phyloP scores from a whole-genome alignment of 2,113 vertebrate genomes.

The Lagenorhynchus albirostris region DNA sequence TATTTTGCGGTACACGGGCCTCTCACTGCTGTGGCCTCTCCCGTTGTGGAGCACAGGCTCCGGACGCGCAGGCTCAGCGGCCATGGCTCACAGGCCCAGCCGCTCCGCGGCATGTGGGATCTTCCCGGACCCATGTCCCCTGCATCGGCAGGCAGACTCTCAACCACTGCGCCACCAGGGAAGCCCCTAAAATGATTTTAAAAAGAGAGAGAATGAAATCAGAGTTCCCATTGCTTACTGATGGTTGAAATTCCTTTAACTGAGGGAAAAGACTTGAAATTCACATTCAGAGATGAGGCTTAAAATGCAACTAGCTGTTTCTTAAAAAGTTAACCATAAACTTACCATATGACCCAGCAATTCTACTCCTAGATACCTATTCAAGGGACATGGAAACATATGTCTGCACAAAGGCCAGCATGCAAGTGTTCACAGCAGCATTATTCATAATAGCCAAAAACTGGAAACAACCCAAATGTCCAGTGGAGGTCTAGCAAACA shows the following conservation, averaged over 20 bases:
- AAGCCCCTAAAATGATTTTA: too few species aligned
- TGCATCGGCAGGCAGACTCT: too few species aligned
- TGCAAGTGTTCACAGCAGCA: background rate
- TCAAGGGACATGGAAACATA: background rate
- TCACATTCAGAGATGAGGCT: background rate
- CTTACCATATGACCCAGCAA: background rate
- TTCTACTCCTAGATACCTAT: background rate
- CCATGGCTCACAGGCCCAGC: too few species aligned
- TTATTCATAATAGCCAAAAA: background rate
- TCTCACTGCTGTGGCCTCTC: too few species aligned
- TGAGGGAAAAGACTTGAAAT: background rate
- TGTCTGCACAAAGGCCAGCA: background rate
- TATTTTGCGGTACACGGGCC: too few species aligned
- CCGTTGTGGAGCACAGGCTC: too few species aligned
- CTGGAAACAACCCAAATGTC: background rate
- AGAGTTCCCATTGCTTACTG: background rate
- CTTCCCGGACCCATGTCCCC: too few species aligned
- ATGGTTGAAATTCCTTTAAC: background rate
- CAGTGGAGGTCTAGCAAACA: background rate
- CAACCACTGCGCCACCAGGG: too few species aligned
- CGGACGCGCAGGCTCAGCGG: too few species aligned
- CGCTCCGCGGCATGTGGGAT: too few species aligned
- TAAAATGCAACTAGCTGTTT: background rate
- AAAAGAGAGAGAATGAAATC: background rate
- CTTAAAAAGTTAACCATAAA: background rate